A percentile compares a stretch with the other conserved stretches of the same genome.
These are phyloP conservation scores for Pollimyrus isidori DNA, from an alignment of 2,113 vertebrate species.

Conservation along the genomic window DNA sequence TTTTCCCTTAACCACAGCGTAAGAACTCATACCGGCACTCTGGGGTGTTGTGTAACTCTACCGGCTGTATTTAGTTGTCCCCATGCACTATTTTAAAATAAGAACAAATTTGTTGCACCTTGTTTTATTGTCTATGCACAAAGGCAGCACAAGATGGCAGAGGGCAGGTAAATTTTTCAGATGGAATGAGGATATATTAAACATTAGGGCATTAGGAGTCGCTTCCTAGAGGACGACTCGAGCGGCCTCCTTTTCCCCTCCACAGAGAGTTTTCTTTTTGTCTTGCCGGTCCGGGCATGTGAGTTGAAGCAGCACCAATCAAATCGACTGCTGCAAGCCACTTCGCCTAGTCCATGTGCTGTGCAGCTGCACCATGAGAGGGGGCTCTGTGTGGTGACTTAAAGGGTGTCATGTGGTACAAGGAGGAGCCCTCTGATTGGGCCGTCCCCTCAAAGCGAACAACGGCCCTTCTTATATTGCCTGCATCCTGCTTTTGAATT, in stretches of 20 bases:
- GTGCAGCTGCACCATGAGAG: slow-evolving; percentile 22
- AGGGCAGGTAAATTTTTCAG: background rate
- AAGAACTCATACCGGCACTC: background rate
- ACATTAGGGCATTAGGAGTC: background rate
- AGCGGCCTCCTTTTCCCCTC: background rate
- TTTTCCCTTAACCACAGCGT: background rate
- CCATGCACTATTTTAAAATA: background rate
- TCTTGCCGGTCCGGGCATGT: background rate
- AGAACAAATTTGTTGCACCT: background rate
- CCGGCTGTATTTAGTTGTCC: background rate
- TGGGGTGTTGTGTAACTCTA: background rate
- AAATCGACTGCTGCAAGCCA: slow-evolving; percentile 9
- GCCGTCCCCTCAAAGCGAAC: background rate
- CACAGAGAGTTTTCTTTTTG: background rate
- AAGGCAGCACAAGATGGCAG: background rate
- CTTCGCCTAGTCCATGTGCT: background rate
- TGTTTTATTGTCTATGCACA: background rate
- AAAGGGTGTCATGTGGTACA: slow-evolving; percentile 35
- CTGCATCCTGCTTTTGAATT: background rate
- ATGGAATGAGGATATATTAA: background rate
- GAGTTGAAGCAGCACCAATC: background rate
- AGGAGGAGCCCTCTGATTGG: slow-evolving; percentile 32
- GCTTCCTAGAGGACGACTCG: background rate
- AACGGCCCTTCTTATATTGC: background rate
- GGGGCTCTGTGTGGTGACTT: slow-evolving; percentile 20